phyloP scores from a whole-genome alignment of 2,888 invertebrate genomes.

The Rhabditoides inermis region DNA sequence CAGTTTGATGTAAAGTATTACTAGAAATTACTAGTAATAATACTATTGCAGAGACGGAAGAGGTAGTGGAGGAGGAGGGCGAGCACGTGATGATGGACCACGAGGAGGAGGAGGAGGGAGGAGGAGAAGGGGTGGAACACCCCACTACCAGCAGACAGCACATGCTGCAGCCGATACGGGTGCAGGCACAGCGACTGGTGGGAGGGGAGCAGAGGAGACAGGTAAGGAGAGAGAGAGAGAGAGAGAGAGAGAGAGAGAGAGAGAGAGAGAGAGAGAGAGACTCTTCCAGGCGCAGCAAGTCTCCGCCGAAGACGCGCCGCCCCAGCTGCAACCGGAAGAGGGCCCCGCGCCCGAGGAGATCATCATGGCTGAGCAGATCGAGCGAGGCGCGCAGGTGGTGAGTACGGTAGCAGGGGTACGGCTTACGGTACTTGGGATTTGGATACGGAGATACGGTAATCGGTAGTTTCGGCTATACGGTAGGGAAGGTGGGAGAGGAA shows the following conservation, averaged over 20 bases:
- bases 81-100: conserved; percentile 1
- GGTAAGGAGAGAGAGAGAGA: background rate
- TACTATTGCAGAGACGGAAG: background rate
- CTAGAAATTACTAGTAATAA: too few species aligned
- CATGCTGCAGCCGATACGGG: background rate
- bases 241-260: background rate
- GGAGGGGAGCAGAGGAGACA: too few species aligned
- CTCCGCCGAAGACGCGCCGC: conserved; percentile 20
- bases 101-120: conserved; percentile 2
- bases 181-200: background rate
- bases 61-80: background rate
- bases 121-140: conserved; percentile 1
- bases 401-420: background rate
- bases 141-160: background rate
- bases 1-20: too few species aligned
- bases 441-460: background rate
- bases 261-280: background rate
- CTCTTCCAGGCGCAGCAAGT: conserved; percentile 4
- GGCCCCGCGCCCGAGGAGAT: conserved; percentile 15
- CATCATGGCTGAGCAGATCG: conserved; percentile 4
- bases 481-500: background rate
- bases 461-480: background rate
- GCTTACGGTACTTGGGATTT: background rate
- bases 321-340: conserved; percentile 19
- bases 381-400: conserved; percentile 2